These are phyloP conservation scores for Sporophila hypoxantha DNA, from an alignment of 2,113 vertebrate species.

Conservation along the genomic window DNA sequence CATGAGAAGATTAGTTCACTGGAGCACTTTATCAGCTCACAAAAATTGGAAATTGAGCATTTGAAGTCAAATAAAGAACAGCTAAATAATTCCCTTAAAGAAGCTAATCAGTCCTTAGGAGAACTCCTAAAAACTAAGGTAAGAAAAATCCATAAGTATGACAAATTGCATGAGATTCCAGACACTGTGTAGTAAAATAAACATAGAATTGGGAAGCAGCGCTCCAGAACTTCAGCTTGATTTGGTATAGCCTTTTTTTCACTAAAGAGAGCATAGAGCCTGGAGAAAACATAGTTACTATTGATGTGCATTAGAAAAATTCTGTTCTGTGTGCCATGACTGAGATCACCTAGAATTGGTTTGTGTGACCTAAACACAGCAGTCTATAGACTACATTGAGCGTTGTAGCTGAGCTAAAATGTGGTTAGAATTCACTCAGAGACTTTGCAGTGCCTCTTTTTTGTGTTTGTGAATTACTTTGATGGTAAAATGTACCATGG, in stretches of 20 bases:
- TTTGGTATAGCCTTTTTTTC: neutral
- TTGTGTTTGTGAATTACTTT: neutral
- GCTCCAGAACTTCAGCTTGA: neutral
- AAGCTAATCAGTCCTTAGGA: slow-evolving; percentile 32
- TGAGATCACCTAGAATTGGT: neutral
- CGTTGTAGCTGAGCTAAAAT: neutral
- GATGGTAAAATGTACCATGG: neutral
- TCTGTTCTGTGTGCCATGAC: neutral
- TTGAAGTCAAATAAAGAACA: slow-evolving; percentile 60
- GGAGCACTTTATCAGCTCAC: slow-evolving; percentile 46
- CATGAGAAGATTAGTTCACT: slow-evolving; percentile 41
- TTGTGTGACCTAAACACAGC: neutral
- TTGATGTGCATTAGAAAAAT: neutral
- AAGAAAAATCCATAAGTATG: neutral
- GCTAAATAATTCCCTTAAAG: slow-evolving; percentile 51
- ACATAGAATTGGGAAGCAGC: neutral
- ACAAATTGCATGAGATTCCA: neutral
- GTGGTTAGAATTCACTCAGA: neutral
- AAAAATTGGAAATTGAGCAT: slow-evolving; percentile 57
- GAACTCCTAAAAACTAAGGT: slow-evolving; percentile 56
- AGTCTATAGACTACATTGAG: neutral
- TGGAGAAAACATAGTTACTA: neutral
- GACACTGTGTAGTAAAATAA: neutral
- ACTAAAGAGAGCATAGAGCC: neutral
- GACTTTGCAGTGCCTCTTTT: neutral